These are phyloP conservation scores for Coenobita brevimanus DNA, from an alignment of 1,140 invertebrate genomes.

Conservation along the genomic window DNA sequence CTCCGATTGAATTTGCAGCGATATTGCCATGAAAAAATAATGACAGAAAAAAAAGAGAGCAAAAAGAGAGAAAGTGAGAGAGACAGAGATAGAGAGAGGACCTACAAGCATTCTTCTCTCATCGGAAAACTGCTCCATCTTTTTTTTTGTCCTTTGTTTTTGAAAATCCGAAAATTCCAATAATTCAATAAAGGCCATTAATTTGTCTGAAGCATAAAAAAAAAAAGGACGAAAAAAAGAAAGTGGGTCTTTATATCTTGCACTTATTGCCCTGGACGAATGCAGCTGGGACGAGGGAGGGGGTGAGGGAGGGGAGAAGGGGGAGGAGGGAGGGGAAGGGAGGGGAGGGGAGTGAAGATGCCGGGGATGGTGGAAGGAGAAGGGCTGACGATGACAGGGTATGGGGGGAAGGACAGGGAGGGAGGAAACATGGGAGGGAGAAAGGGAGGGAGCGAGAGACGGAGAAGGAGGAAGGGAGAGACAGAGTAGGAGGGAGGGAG, in stretches of 20 bases:
- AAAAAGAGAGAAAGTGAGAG: too few relatives aligned
- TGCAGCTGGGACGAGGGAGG: background rate
- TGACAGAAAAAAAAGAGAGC: background rate
- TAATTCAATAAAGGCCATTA: constrained; percentile 57
- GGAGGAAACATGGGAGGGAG: too few relatives aligned
- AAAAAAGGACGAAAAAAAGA: constrained; percentile 13
- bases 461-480: too few relatives aligned
- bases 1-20: constrained; percentile 44
- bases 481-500: too few relatives aligned
- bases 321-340: background rate
- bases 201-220: background rate
- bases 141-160: constrained; percentile 29
- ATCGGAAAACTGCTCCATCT: constrained; percentile 50
- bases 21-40: constrained; percentile 46
- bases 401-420: too few relatives aligned
- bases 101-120: constrained; percentile 46
- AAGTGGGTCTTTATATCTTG: constrained; percentile 46
- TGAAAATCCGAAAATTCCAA: constrained; percentile 52
- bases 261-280: constrained; percentile 43
- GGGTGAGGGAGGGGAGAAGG: background rate
- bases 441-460: too few relatives aligned
- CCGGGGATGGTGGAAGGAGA: too few relatives aligned
- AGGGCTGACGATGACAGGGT: too few relatives aligned
- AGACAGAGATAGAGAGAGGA: background rate
- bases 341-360: too few relatives aligned